Base-by-base conservation (phyloP, 35 echinoderm and acorn worm genomes). In the Eucidaris tribuloides region DNA sequence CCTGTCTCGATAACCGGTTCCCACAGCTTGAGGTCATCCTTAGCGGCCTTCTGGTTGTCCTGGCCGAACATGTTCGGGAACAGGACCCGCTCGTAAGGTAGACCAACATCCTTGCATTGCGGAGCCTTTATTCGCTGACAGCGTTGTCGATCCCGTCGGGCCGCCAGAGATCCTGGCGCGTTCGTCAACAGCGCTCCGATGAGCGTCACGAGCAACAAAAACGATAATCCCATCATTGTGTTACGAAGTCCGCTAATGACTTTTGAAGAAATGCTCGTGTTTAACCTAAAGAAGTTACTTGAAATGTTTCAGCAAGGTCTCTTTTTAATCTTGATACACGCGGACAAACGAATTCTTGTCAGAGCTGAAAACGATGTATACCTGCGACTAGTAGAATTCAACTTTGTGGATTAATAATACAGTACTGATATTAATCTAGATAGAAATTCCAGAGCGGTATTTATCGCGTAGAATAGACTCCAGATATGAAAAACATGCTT, bases 31-130 rank as follows among this genome's bases (percentile, higher is more conserved):
- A 94, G 34, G 7, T 48, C 68, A 1, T 57, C 46, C 41, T 89
- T 81, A 7, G 82, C 92, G 22, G 61, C 45, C 25, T 74, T 81
- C 50, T 90, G 87, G 58, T 85, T 79, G 41, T 30, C 27, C 46
- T 94, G 86, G 24, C 86, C 87, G 45, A 94, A 86, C 19, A 80
- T 4, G 62, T 94, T 94, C 23, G 92, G 92, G 20, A 89, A 85
- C 46, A 71, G 46, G 11, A 87, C 90, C 35, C 61, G 55, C 9
- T 85, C 74, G 56, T 94, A 94, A 22, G 61, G 61, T 18, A 89
- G 41, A 24, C 77, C 85, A n/a, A 66, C 59, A 17, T 79, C 85
- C 27, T 65, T 88, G 46, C 85, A 88, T 11, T 80, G 56, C 42
- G 61, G 42, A 1, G 77, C 46, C 41, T 88, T 62, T n/a, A 88